Evolutionary conservation across 1,140 invertebrate species (phyloP), one percentile per base, ranked within the genome.

Genomic region (Charaxes varanes): DNA sequence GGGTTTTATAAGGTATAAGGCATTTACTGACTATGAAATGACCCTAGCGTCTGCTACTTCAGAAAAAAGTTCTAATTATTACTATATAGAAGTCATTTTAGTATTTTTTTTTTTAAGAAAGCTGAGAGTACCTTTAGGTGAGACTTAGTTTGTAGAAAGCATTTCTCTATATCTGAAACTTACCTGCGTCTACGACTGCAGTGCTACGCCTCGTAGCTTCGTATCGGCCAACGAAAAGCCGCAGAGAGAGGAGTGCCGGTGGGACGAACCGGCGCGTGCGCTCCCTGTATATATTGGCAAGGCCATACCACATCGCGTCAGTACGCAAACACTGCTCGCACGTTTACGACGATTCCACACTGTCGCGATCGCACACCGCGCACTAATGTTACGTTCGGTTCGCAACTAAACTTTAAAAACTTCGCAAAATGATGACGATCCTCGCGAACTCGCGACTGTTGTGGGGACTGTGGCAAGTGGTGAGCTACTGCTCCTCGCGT

Each of bases 261-360:
- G 72, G 78, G 72, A 71, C 67, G 74, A 73, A 42, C 74, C 64
- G 60, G 65, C 58, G 52, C 55, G 62, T 58, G 71, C 66, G 61
- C 69, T 60, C 64, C 70, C 72, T 51, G 67, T 82, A 82, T 82
- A 78, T 82, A 82, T 80, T 74, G 53, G 73, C 78, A 82, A 80
- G 76, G 76, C 78, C 74, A 82, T 67, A 58, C 62, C 62, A 74
- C 65, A 60, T 44, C 71, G 43, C 60, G 65, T 60, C 78, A 82
- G 78, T 82, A 71, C 71, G 73, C 73, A 78, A 46, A 68, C 67
- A 58, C 56, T 71, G 61, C 37, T 76, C 62, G 65, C 58, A 68
- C 73, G 76, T 62, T 69, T 66, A 77, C 76, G 62, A 71, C 61
- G 33, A 40, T 48, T 54, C 54, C 64, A 55, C 51, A 61, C 35